Evolutionary conservation across 1,140 invertebrate genomes (phyloP), one percentile per base, ranked within the genome.

Genomic region (Bombus superbus): DNA sequence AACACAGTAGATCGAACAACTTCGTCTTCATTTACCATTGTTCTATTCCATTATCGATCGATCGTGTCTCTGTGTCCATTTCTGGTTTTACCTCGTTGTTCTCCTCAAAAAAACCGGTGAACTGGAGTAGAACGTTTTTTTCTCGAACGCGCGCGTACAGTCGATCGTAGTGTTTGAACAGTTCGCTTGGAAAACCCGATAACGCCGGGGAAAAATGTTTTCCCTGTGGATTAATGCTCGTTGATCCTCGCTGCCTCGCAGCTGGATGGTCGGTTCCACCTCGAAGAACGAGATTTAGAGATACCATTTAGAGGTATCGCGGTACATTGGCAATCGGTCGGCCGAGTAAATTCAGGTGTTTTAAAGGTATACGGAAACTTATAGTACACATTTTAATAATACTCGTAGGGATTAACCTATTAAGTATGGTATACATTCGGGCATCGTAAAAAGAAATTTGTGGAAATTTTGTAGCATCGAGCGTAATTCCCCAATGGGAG

Each of bases 131-230:
- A 42, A 44, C 32, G 47, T 69, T 69, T 83, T 57, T 62, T 32
- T 32, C 62, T 28, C 25, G 15, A 25, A 22, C 18, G 32, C 47
- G 32, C 15, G 11, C 28, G 53, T 15, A 35, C 22, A 18, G 42
- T 15, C 44, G 53, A n/a, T 22, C 44, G 64, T 15, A 22, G 28
- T 78, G 82, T 77, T 71, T 59, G 82, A 83, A 68, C 74, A 83
- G 64, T 40, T 69, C 82, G 64, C 74, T 78, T 28, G 82, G 74
- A 78, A 78, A 83, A 78, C 47, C 47, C 47, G 82, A 83, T 83
- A 83, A 78, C 64, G 38, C 35, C 47, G 47, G 62, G 44, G 82
- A 59, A 83, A 83, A 83, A 83, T 83, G 82, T 83, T 78, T 78
- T 44, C 82, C 47, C 64, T 18, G 44, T 38, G 47, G 74, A 83